Conservation (phyloP, 2,888 invertebrate species). For the Proisotoma minuta region DNA sequence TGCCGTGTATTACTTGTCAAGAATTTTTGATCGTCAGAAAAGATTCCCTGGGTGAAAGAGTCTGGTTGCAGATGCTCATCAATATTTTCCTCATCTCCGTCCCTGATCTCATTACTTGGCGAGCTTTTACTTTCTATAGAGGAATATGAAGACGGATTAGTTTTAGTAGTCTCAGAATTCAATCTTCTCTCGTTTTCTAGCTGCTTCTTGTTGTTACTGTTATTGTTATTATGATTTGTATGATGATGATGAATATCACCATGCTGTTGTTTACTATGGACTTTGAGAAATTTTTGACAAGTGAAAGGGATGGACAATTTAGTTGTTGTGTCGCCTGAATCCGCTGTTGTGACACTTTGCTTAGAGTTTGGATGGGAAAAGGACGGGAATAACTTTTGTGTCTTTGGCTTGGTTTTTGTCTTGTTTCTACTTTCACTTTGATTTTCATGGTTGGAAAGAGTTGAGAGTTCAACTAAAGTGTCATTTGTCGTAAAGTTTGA, state of each 20-base stretch:
- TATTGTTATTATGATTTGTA: not conserved
- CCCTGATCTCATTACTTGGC: too few relatives aligned
- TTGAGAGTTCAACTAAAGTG: not conserved
- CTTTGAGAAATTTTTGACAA: conserved; percentile 15
- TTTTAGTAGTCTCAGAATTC: not conserved
- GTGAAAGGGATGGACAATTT: conserved; percentile 6
- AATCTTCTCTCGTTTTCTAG: not conserved
- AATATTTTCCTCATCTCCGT: too few relatives aligned
- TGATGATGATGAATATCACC: not conserved
- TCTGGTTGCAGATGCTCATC: too few relatives aligned
- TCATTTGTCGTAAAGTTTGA: not conserved
- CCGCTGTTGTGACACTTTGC: not conserved
- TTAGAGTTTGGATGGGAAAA: not conserved
- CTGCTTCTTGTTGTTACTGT: not conserved
- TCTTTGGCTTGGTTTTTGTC: not conserved
- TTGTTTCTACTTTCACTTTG: not conserved
- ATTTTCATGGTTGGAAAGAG: too few relatives aligned
- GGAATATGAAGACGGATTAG: too few relatives aligned
- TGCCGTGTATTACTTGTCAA: too few relatives aligned
- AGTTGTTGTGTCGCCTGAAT: not conserved
- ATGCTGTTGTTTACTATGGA: not conserved
- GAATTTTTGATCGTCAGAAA: too few relatives aligned
- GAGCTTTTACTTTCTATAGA: too few relatives aligned
- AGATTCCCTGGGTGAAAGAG: too few relatives aligned
- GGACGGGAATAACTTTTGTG: conserved; percentile 3